Base-by-base conservation (phyloP, 2,888 invertebrate genomes). In the Lasioglossum malachurum region DNA sequence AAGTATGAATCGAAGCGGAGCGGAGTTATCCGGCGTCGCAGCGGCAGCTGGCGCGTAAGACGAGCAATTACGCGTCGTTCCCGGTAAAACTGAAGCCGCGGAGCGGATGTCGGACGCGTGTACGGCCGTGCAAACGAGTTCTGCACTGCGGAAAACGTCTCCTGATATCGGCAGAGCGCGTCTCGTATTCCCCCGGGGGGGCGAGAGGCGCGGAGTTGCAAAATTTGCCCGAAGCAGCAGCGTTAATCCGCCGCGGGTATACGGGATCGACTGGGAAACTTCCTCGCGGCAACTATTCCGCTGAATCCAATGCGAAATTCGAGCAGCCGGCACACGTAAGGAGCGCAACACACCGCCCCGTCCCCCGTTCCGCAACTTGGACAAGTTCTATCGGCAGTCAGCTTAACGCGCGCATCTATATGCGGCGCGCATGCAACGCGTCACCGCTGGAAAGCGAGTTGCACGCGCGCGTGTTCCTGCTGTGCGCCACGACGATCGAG, bases 331-430 rank as follows among this genome's bases (percentile, higher is more conserved):
- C 46, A 73, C 76, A 84, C 72, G 84, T 85, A 85, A 84, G 85
- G 85, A 76, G 49, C 77, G 72, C 53, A 69, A 74, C 78, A 73
- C 31, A 73, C 44, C 75, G 53, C 79, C 31, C 7, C 19, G 49
- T 23, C 7, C 19, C n/a, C n/a, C 23, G 19, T 35, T 35, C 41
- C 19, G 79, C 80, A 77, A 85, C 73, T 85, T 85, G 84, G 85
- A 85, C 85, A 84, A 85, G 85, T 85, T 85, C 84, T 80, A 85
- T 85, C 80, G 85, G 84, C 76, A 73, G 84, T 85, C 84, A 49
- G 85, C 76, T 84, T 85, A 84, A 85, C 85, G 80, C 79, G 80
- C 73, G 85, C 80, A 85, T 84, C 85, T 86, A 80, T 78, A 86
- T 85, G 80, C 85, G 53, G 38, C 44, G 57, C 57, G 80, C 84